Conservation (phyloP, 2,113 vertebrate species). For the Scomber scombrus region DNA sequence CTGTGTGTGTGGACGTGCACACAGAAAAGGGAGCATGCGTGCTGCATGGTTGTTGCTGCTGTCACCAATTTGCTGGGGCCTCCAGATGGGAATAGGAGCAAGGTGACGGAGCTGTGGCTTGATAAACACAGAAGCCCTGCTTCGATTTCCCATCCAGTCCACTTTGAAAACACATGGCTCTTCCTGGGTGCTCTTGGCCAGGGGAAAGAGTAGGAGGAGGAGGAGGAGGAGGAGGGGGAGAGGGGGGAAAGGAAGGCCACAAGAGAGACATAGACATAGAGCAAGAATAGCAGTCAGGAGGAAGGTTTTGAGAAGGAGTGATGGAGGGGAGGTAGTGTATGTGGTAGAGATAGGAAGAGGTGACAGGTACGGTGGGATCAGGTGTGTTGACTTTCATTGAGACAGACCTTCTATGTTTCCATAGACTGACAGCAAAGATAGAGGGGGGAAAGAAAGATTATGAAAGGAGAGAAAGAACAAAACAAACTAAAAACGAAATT, state of each 20-base stretch:
- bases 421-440: constrained; percentile 9
- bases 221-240: constrained; percentile 5
- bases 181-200: constrained; percentile 75
- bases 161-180: constrained; percentile 88
- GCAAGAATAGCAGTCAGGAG: constrained; percentile 46
- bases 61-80: constrained; percentile 81
- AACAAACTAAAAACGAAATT: neutral
- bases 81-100: constrained; percentile 82
- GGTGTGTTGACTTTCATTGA: constrained; percentile 29
- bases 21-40: constrained; percentile 64
- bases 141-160: constrained; percentile 86
- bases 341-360: constrained; percentile 17
- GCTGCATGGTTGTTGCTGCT: constrained; percentile 78
- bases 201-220: constrained; percentile 24
- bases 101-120: constrained; percentile 87
- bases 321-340: constrained; percentile 22
- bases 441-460: neutral
- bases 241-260: constrained; percentile 32
- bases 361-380: constrained; percentile 36
- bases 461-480: neutral
- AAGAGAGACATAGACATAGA: constrained; percentile 58
- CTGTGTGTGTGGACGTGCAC: constrained; percentile 50
- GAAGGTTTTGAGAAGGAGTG: constrained; percentile 32
- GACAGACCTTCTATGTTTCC: neutral
- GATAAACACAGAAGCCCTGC: constrained; percentile 88